These are phyloP conservation scores for Myxocyprinus asiaticus DNA, from an alignment of 2,113 vertebrate species.

Conservation along the genomic window DNA sequence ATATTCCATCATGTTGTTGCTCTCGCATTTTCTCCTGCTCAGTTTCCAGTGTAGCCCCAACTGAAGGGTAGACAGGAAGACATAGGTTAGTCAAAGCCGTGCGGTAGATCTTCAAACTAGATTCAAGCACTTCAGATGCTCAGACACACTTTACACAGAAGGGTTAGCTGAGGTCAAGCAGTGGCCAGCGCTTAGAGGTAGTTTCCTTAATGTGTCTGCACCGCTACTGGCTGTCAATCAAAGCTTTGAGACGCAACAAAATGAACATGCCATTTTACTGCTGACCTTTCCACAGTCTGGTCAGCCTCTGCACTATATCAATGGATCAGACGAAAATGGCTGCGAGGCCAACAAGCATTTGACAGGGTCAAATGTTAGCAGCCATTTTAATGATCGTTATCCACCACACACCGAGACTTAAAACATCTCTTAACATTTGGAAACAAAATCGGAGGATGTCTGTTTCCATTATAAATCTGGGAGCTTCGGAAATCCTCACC, in stretches of 20 bases:
- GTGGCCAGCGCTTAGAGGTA: constrained; percentile 71
- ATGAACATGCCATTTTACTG: constrained; percentile 69
- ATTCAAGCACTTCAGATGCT: constrained; percentile 54
- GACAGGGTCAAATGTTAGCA: constrained; percentile 55
- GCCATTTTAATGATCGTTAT: constrained; percentile 61
- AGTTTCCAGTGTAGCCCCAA: constrained; percentile 99
- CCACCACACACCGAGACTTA: constrained; percentile 46
- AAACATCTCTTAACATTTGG: not conserved
- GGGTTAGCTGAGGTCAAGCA: constrained; percentile 67
- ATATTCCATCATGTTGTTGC: constrained; percentile 98
- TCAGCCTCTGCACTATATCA: constrained; percentile 52
- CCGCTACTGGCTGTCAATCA: constrained; percentile 73
- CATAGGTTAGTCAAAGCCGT: constrained; percentile 49
- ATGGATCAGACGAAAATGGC: constrained; percentile 59
- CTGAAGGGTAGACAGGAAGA: constrained; percentile 72
- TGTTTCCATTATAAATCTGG: not conserved
- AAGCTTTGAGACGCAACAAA: constrained; percentile 74
- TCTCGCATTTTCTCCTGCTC: constrained; percentile 98
- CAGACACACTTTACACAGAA: constrained; percentile 51
- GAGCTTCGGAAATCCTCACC: constrained; percentile 71
- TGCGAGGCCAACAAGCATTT: constrained; percentile 51
- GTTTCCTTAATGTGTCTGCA: constrained; percentile 70
- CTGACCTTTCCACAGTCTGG: constrained; percentile 65
- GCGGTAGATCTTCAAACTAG: constrained; percentile 31
- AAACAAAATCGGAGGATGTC: constrained; percentile 32